Evolutionary conservation across 2,888 invertebrate genomes (phyloP).

Genomic region (Rutpela maculata): DNA sequence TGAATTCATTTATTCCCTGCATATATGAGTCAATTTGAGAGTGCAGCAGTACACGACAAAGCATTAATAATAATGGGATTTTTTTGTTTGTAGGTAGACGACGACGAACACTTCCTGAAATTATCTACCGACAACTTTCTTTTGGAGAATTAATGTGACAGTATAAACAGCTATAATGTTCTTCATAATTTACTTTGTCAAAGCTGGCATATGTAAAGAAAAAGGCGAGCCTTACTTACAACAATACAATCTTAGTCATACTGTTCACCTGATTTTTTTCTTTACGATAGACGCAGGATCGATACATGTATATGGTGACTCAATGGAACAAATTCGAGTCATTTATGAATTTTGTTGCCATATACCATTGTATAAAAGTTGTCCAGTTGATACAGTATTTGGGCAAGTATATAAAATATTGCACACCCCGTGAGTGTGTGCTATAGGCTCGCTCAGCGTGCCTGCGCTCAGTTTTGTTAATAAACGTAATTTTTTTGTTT

Average conservation of each 20-base stretch:
- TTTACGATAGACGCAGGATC: too few species aligned
- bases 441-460: too few species aligned
- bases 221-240: neutral
- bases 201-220: neutral
- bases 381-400: too few species aligned
- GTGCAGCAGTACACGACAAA: neutral
- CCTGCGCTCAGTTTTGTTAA: too few species aligned
- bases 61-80: slow-evolving; percentile 10
- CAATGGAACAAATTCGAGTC: too few species aligned
- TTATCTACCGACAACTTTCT: neutral
- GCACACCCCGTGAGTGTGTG: too few species aligned
- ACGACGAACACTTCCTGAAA: slow-evolving; percentile 10
- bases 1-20: slow-evolving; percentile 22
- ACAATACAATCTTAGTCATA: neutral
- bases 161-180: neutral
- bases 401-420: too few species aligned
- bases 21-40: slow-evolving; percentile 20
- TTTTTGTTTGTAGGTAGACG: neutral
- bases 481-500: too few species aligned
- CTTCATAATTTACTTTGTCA: neutral
- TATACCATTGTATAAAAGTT: too few species aligned
- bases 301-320: too few species aligned
- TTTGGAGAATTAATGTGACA: neutral
- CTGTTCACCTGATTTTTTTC: neutral
- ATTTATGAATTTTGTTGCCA: too few species aligned